A percentile compares a stretch with the other conserved stretches of the same genome.
Conservation (phyloP, 1,140 invertebrate species). For the Orussus abietinus region DNA sequence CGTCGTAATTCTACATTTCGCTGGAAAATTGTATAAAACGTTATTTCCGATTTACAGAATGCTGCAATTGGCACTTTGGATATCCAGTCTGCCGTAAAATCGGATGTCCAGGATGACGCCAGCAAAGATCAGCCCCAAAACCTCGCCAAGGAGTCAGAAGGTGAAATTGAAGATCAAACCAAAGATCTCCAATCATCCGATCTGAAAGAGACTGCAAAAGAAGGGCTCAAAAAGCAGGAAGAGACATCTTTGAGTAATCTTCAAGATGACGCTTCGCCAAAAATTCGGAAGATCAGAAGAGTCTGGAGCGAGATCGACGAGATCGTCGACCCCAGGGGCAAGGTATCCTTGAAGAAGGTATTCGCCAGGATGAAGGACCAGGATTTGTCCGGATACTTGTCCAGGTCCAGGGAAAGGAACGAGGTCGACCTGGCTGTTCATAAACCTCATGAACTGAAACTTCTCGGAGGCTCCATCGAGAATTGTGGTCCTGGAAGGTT, state of each 20-base stretch:
- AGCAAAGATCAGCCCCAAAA: too few species aligned
- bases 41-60: too few species aligned
- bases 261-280: too few species aligned
- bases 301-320: neutral
- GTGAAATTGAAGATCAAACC: neutral
- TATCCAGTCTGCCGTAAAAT: too few species aligned
- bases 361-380: slow-evolving; percentile 6
- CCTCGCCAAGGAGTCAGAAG: too few species aligned
- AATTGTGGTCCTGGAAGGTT: slow-evolving; percentile 45
- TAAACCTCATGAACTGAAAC: slow-evolving; percentile 25
- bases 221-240: neutral
- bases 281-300: slow-evolving; percentile 1
- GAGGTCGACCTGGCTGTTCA: slow-evolving; percentile 8
- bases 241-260: slow-evolving; percentile 3
- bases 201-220: slow-evolving; percentile 1
- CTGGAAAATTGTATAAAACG: too few species aligned
- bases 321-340: neutral
- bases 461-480: slow-evolving; percentile 40
- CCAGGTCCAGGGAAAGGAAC: slow-evolving; percentile 12
- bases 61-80: too few species aligned
- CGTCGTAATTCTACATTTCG: too few species aligned
- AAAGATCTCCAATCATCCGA: neutral
- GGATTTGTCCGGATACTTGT: slow-evolving; percentile 4
- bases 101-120: too few species aligned
- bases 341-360: slow-evolving; percentile 22